phyloP scores from a whole-genome alignment of 2,888 invertebrate species.

The Cybosia mesomella region DNA sequence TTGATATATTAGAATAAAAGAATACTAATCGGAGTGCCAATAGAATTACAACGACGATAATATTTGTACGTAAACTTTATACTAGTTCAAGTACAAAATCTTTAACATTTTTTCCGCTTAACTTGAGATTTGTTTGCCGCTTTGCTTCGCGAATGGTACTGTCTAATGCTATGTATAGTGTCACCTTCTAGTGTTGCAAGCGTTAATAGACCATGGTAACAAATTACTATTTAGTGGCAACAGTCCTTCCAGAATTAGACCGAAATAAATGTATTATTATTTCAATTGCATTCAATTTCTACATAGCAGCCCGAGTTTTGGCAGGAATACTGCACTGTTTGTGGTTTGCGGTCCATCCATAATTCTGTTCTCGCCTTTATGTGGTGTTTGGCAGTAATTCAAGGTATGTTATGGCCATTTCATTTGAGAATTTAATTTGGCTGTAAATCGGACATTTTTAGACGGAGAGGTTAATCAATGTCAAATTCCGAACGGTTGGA shows the following conservation, averaged over 20 bases:
- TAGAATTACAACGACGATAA: no score
- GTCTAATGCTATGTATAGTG: no score
- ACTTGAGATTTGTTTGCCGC: no score
- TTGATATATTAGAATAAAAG: no score
- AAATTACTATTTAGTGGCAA: no score
- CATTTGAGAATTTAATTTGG: slow-evolving; percentile 3
- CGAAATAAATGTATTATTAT: slow-evolving; percentile 10
- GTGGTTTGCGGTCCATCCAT: slow-evolving; percentile 27
- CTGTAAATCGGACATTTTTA: slow-evolving; percentile 4
- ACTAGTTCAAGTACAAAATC: no score
- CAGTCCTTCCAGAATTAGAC: not conserved
- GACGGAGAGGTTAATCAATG: slow-evolving; percentile 4
- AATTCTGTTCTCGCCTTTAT: slow-evolving; percentile 18
- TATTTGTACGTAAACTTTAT: no score
- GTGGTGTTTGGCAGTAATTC: slow-evolving; percentile 40
- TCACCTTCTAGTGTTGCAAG: no score
- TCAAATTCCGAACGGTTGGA: not conserved
- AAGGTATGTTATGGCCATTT: slow-evolving; percentile 30
- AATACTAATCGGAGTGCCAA: no score
- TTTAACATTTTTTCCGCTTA: no score
- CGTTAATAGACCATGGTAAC: no score
- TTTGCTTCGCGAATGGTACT: no score
- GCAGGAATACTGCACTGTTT: slow-evolving; percentile 36
- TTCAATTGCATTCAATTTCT: slow-evolving; percentile 22
- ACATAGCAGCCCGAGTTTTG: slow-evolving; percentile 29